Evolutionary conservation across 2,113 vertebrate genomes (phyloP).

Genomic region (Corythornis cristatus): DNA sequence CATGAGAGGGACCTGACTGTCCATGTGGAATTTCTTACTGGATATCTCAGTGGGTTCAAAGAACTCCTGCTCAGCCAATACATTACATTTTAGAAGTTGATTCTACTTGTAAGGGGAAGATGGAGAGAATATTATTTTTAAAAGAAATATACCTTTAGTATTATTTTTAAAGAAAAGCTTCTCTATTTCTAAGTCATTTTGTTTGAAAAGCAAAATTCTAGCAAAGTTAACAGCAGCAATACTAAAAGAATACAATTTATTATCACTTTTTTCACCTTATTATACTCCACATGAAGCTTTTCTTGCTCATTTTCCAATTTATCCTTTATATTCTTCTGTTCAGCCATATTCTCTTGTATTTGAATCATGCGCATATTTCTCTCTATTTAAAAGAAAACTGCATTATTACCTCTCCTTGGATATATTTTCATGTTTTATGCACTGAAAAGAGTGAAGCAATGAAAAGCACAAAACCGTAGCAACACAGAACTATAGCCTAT

Average conservation of each 20-base stretch:
- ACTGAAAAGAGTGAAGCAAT: not conserved
- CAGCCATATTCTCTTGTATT: conserved; percentile 98
- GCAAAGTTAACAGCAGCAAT: not conserved
- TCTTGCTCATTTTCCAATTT: conserved; percentile 97
- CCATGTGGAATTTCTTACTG: not conserved
- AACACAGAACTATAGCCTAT: not conserved
- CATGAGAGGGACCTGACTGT: not conserved
- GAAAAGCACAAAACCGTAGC: not conserved
- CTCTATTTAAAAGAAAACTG: conserved; percentile 82
- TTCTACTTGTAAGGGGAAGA: not conserved
- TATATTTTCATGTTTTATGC: not conserved
- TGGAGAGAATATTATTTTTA: not conserved
- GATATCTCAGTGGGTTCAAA: not conserved
- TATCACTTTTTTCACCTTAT: conserved; percentile 82
- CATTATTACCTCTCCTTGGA: not conserved
- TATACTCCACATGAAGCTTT: conserved; percentile 96
- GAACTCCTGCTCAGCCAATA: not conserved
- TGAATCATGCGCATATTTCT: conserved; percentile 99
- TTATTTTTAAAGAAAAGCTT: not conserved
- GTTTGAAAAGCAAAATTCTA: not conserved
- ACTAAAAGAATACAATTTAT: not conserved
- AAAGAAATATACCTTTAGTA: not conserved
- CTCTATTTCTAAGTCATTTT: not conserved
- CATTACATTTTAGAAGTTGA: not conserved
- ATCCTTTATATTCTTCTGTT: conserved; percentile 98